Percentiles rank a stretch among this genome's conserved stretches.
phyloP scores from a whole-genome alignment of 2,797 vertebrate species.

The Anguilla megastoma region DNA sequence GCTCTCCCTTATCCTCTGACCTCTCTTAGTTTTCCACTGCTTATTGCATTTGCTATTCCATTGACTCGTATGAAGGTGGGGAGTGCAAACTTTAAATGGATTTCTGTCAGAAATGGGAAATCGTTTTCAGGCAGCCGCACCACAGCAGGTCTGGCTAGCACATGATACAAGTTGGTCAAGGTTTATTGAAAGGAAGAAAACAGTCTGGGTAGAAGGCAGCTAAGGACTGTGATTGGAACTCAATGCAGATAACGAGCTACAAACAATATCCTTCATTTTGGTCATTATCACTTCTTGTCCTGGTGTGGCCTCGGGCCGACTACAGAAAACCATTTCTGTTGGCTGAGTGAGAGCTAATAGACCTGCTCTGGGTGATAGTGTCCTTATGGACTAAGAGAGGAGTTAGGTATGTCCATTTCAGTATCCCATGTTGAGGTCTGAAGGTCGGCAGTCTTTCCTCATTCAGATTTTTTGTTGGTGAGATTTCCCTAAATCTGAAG shows the following conservation, averaged over 20 bases:
- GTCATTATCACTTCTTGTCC: conserved; percentile 2
- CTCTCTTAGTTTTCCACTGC: conserved; percentile 7
- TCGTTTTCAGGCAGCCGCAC: neutral
- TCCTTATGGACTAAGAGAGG: neutral
- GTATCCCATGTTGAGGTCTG: neutral
- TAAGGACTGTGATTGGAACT: conserved; percentile 10
- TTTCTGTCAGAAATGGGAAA: conserved; percentile 33
- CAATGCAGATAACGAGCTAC: conserved; percentile 23
- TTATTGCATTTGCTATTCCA: neutral
- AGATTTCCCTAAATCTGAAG: conserved; percentile 5
- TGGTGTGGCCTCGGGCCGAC: conserved; percentile 18
- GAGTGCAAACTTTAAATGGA: conserved; percentile 8
- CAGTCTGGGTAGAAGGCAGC: conserved; percentile 32
- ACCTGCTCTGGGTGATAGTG: neutral
- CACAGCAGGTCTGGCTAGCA: conserved; percentile 30
- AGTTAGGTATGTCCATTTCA: neutral
- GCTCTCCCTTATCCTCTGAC: conserved; percentile 31
- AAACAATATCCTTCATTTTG: neutral
- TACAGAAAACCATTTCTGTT: conserved; percentile 8
- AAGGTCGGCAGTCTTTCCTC: neutral
- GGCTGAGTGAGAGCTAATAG: neutral
- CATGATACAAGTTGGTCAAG: conserved; percentile 22
- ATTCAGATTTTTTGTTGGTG: neutral
- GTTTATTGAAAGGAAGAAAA: conserved; percentile 24
- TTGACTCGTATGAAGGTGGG: neutral